Conservation (phyloP, 2,888 invertebrate genomes). For the Pharmacophagus antenor region DNA sequence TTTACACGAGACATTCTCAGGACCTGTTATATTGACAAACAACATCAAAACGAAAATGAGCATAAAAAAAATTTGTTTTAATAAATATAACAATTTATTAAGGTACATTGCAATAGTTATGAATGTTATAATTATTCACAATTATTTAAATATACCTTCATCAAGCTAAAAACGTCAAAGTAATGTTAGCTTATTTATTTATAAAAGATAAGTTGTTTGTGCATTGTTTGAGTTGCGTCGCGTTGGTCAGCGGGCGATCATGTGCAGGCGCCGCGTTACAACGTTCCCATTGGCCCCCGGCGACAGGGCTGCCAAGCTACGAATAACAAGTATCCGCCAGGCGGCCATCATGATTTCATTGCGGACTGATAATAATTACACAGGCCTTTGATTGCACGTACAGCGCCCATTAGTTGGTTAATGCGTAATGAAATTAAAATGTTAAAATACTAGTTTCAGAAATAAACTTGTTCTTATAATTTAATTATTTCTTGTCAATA, state of each 20-base stretch:
- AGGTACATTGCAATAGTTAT: too few relatives aligned
- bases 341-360: slow-evolving; percentile 70
- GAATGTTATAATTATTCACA: too few relatives aligned
- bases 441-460: neutral
- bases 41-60: too few relatives aligned
- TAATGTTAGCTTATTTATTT: neutral
- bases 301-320: slow-evolving; percentile 72
- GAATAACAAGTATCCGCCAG: slow-evolving; percentile 60
- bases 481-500: too few relatives aligned
- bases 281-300: slow-evolving; percentile 67
- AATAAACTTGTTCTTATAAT: neutral
- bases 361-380: slow-evolving; percentile 41
- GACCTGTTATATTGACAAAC: too few relatives aligned
- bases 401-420: neutral
- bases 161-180: neutral
- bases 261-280: slow-evolving; percentile 73
- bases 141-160: too few relatives aligned
- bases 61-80: too few relatives aligned
- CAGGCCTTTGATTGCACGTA: neutral
- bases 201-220: slow-evolving; percentile 38
- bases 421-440: neutral
- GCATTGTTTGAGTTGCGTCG: slow-evolving; percentile 56
- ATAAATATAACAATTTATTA: too few relatives aligned
- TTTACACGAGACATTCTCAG: too few relatives aligned
- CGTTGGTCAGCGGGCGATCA: slow-evolving; percentile 66